A percentile compares a stretch with the other conserved stretches of the same genome.
These are phyloP conservation scores for Chascanopsetta lugubris DNA, from an alignment of 2,113 vertebrate species.

Conservation along the genomic window DNA sequence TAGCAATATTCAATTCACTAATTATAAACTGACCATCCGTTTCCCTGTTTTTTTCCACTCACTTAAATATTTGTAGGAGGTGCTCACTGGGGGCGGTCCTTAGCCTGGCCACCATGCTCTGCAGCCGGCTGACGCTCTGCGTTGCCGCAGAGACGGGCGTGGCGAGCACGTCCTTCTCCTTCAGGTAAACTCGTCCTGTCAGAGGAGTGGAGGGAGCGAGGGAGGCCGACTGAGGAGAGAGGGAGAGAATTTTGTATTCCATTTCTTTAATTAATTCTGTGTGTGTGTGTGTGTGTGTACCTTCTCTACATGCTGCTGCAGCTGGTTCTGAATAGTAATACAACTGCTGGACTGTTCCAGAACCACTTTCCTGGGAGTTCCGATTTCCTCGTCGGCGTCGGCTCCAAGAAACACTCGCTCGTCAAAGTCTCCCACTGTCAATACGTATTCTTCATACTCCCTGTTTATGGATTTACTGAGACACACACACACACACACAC, in stretches of 20 bases:
- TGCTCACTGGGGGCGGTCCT: constrained; percentile 88
- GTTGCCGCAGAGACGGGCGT: constrained; percentile 96
- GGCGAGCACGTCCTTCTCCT: constrained; percentile 89
- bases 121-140: constrained; percentile 92
- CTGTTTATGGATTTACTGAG: constrained; percentile 93
- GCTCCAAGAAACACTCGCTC: constrained; percentile 95
- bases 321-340: constrained; percentile 77
- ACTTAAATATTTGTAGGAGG: constrained; percentile 88
- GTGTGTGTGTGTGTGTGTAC: constrained; percentile 63
- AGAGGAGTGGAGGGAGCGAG: constrained; percentile 95
- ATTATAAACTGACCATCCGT: no score
- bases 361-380: constrained; percentile 87
- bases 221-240: constrained; percentile 62
- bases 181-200: constrained; percentile 92
- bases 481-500: constrained; percentile 13
- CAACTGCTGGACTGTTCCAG: constrained; percentile 75
- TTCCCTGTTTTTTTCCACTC: constrained; percentile 49
- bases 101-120: constrained; percentile 90
- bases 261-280: background rate
- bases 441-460: constrained; percentile 96
- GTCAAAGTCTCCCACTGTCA: constrained; percentile 96
- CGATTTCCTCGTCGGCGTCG: constrained; percentile 96
- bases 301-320: constrained; percentile 94
- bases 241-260: background rate
- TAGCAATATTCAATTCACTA: no score